Evolutionary conservation across 2,888 invertebrate genomes (phyloP).

Genomic region (Metacarcinus magister): DNA sequence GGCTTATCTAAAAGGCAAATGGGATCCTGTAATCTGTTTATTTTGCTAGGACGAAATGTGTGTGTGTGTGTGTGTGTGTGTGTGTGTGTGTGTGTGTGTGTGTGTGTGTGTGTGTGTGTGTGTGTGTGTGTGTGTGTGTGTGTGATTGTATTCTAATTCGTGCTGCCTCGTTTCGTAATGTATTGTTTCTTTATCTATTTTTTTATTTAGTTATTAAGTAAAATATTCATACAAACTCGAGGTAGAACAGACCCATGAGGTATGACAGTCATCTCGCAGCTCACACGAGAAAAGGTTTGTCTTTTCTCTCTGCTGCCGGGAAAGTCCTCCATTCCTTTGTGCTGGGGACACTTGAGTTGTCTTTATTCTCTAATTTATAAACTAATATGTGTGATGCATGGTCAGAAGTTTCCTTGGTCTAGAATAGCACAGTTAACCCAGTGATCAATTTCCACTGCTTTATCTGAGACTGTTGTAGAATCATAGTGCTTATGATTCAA

Average conservation of each 20-base stretch:
- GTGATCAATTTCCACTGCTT: neutral
- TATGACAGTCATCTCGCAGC: no score
- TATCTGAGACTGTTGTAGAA: neutral
- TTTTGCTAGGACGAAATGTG: neutral
- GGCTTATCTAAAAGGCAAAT: neutral
- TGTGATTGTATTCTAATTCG: no score
- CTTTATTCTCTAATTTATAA: neutral
- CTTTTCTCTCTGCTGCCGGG: neutral
- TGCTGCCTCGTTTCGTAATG: no score
- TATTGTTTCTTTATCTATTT: no score
- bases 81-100: slow-evolving; percentile 58
- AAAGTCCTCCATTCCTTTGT: neutral
- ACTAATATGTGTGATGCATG: neutral
- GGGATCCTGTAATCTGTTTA: neutral
- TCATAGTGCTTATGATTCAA: neutral
- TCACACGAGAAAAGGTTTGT: neutral
- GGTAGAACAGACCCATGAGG: no score
- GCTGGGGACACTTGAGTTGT: neutral
- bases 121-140: neutral
- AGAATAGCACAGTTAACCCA: neutral
- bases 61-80: slow-evolving; percentile 54
- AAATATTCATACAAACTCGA: no score
- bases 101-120: slow-evolving; percentile 9
- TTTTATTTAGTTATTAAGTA: no score
- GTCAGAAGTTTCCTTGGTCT: neutral